These are phyloP conservation scores for Luehdorfia chinensis DNA, from an alignment of 1,140 invertebrate species.

Conservation along the genomic window DNA sequence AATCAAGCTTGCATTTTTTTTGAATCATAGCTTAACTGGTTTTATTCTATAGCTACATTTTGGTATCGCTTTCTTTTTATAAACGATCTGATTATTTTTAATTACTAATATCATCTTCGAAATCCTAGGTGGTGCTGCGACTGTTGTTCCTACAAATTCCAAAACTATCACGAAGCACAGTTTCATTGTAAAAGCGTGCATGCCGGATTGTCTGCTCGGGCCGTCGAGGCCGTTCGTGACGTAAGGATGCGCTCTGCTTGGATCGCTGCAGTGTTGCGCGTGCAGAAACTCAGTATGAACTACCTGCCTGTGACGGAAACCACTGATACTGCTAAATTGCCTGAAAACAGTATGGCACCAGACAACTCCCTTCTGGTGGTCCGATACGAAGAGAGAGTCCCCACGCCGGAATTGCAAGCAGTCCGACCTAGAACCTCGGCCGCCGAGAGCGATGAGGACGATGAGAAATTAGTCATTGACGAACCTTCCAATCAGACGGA, in stretches of 20 bases:
- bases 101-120: neutral
- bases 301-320: neutral
- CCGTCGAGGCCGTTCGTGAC: conserved; percentile 42
- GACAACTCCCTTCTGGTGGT: conserved; percentile 59
- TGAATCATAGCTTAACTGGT: neutral
- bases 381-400: conserved; percentile 47
- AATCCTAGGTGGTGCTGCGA: conserved; percentile 54
- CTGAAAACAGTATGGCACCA: conserved; percentile 1
- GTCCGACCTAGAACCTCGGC: neutral
- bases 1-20: neutral
- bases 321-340: neutral
- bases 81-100: conserved; percentile 1
- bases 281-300: conserved; percentile 36
- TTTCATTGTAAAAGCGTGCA: conserved; percentile 51
- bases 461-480: conserved; percentile 43
- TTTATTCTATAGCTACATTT: too few relatives aligned
- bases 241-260: conserved; percentile 36
- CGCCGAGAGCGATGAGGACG: conserved; percentile 35
- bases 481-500: conserved; percentile 24
- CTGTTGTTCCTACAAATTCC: conserved; percentile 38
- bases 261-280: conserved; percentile 36
- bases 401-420: conserved; percentile 32
- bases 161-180: conserved; percentile 59
- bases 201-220: conserved; percentile 26
- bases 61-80: neutral